Base-by-base conservation (phyloP, 2,113 vertebrate species). In the Boulengeromyrus knoepffleri region DNA sequence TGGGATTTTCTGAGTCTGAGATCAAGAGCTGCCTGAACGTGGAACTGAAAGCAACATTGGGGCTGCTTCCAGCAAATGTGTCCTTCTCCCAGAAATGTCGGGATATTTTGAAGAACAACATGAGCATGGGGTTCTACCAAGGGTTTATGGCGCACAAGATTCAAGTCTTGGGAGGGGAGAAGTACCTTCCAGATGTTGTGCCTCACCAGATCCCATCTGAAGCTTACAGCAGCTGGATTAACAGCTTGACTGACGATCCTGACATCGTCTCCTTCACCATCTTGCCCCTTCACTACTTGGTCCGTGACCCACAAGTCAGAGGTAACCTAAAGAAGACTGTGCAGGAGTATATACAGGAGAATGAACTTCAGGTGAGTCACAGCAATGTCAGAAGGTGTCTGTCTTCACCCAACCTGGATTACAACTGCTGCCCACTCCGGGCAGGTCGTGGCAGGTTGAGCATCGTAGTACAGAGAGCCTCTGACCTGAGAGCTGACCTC, bases 1-100 rank as follows among this genome's bases (percentile, higher is more conserved):
- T 94, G 66, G 95, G 96, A 6, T 93, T 94, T 86, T 92, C 95
- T 0, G 94, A 96, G 91, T 90, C 92, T 0, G 93, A 96, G 2
- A 94, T 97, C 74, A 96, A 96, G 92, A 95, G 92, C 87, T 97
- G 96, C 87, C 92, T 97, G 47, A 95, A 95, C 46, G 17, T 93
- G 15, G 96, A 97, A 88, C 92, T 96, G 39, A 93, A 94, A 13
- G 90, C 95, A 52, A 91, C 92, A 46, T 92, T 96, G 95, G 96
- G 83, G 53, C 95, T 88, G 17, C 45, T 53, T 58, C 94, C 94
- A 0, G 93, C 87, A n/a, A 95, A 96, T n/a, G 92, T 19, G 0
- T 94, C 94, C 0, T 90, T 94, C 87, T 95, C 94, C 46, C 95
- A 95, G 91, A 95, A 94, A 89, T 96, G 96, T 24, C 92, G 92